Base-by-base conservation (phyloP, 2,888 invertebrate genomes). In the Cecidostiba fungosa region DNA sequence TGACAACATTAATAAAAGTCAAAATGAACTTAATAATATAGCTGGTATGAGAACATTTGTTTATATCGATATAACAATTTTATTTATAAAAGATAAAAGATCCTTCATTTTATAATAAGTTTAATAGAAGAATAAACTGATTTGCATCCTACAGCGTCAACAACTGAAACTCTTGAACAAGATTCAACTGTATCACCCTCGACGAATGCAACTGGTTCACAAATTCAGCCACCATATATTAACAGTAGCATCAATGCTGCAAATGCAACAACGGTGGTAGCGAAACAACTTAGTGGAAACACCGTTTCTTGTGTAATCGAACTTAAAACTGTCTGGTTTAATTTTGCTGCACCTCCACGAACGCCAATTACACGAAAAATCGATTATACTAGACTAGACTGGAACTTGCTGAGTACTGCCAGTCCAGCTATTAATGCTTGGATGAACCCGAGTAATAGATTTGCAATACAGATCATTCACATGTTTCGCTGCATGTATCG, bases 351-450 rank as follows among this genome's bases (percentile, higher is more conserved):
- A 0, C 99, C 99, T 0, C 99, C 99, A 0, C 96, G 98, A 87
- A 97, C 98, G 1, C 98, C 98, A 0, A 98, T 98, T 76, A 98
- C 98, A 0, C 95, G 97, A 89, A 98, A 98, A 94, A 98, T 99
- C 89, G 98, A 99, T 93, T 98, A 97, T 90, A 98, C 98, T 0
- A 96, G 98, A 90, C 94, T 98, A 90, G 99, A 99, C 94, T 99
- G 99, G 99, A 99, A 99, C 94, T 94, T 99, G 82, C 94, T 99
- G 80, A 98, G 98, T 92, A 99, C 99, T 2, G 98, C 98, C 8
- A 98, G 98, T 0, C 99, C 99, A 0, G 98, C 98, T 0, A 99
- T 99, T 89, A 98, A 98, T 91, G 98, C 99, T 0, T 99, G 99
- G 99, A 97, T 99, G 96, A 98, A 98, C 94, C 98, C 99, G 0